These are phyloP conservation scores for Strix uralensis DNA, from an alignment of 2,113 vertebrate species.

Conservation along the genomic window DNA sequence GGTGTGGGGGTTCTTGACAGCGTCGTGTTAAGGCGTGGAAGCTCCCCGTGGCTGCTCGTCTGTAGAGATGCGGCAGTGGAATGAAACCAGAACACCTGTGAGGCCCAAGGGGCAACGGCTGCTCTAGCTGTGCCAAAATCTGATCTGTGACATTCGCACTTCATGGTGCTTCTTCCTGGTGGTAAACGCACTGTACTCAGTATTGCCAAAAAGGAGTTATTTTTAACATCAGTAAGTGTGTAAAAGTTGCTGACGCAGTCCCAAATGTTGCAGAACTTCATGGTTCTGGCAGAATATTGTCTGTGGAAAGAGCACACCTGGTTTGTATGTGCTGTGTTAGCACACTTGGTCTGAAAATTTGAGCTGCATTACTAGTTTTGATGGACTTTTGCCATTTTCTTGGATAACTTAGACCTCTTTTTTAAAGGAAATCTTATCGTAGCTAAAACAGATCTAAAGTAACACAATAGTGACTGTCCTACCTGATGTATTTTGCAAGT, in stretches of 20 bases:
- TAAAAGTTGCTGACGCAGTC: background rate
- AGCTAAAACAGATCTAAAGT: background rate
- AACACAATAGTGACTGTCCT: too few species aligned
- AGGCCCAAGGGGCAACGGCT: background rate
- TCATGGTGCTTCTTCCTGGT: background rate
- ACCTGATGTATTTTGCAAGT: background rate
- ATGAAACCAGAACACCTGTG: background rate
- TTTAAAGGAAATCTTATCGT: background rate
- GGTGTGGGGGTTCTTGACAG: background rate
- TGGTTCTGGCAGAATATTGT: background rate
- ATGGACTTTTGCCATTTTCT: background rate
- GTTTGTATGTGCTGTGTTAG: background rate
- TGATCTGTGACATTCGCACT: background rate
- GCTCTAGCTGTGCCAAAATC: background rate
- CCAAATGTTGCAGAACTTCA: background rate
- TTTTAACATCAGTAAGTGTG: background rate
- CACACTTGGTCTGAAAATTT: background rate
- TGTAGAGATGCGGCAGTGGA: background rate
- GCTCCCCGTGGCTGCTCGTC: background rate
- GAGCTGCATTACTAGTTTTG: background rate
- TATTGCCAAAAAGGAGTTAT: background rate
- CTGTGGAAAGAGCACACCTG: background rate
- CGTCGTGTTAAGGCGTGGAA: fast-evolving
- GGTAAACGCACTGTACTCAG: background rate
- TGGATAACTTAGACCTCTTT: background rate